Conservation (phyloP, 2,113 vertebrate species). For the Ammodytes dubius region DNA sequence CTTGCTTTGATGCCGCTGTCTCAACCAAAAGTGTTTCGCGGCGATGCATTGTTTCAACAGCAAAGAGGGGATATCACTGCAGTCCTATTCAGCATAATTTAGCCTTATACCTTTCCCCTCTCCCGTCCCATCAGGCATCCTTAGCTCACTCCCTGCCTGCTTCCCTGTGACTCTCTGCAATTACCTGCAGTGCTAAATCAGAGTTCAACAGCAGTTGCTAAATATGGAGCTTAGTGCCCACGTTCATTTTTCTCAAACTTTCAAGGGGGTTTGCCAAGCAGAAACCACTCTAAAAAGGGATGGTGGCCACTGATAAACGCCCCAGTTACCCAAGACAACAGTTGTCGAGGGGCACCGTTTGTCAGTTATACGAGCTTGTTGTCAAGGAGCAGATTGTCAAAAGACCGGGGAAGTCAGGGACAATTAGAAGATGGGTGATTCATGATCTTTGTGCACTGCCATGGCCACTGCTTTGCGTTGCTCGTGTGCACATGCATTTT, state of each 20-base stretch:
- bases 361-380: slow-evolving; percentile 75
- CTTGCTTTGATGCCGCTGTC: slow-evolving; percentile 80
- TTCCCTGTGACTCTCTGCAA: slow-evolving; percentile 60
- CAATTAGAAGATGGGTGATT: slow-evolving; percentile 78
- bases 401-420: slow-evolving; percentile 65
- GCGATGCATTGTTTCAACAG: slow-evolving; percentile 76
- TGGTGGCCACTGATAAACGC: slow-evolving; percentile 59
- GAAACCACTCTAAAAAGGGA: slow-evolving; percentile 46
- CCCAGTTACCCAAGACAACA: slow-evolving; percentile 51
- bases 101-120: neutral
- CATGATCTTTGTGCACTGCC: slow-evolving; percentile 34
- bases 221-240: slow-evolving; percentile 70
- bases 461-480: slow-evolving; percentile 36
- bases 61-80: slow-evolving; percentile 68
- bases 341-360: slow-evolving; percentile 65
- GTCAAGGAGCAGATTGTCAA: slow-evolving; percentile 78
- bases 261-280: slow-evolving; percentile 50
- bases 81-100: slow-evolving; percentile 75
- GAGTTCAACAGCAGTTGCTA: slow-evolving; percentile 66
- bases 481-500: slow-evolving; percentile 46
- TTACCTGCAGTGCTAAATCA: slow-evolving; percentile 76
- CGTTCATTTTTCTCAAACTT: slow-evolving; percentile 71
- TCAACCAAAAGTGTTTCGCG: slow-evolving; percentile 71
- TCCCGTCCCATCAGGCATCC: slow-evolving; percentile 11
- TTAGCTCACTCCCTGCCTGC: slow-evolving; percentile 52